Evolutionary conservation across 2,113 vertebrate species (phyloP).

Genomic region (Phoenicopterus ruber): DNA sequence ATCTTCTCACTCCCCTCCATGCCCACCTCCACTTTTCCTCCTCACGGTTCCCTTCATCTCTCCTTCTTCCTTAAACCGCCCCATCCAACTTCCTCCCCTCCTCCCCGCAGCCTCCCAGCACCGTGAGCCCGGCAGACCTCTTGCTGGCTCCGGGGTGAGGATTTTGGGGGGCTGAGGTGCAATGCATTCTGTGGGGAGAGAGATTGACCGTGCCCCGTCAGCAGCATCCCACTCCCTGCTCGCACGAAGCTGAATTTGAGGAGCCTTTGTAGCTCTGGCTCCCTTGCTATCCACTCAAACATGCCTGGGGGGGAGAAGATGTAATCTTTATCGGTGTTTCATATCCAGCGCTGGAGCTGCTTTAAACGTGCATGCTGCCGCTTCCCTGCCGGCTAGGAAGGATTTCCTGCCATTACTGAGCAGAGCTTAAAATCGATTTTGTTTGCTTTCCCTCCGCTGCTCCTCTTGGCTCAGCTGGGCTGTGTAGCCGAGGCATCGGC

Average conservation of each 20-base stretch:
- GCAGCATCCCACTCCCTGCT: background rate
- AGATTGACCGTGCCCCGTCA: accelerated
- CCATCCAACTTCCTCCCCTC: background rate
- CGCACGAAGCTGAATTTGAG: background rate
- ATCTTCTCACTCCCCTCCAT: background rate
- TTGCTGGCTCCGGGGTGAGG: background rate
- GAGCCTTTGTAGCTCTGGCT: background rate
- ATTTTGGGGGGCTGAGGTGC: background rate
- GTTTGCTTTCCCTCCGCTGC: background rate
- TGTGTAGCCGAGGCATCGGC: accelerated
- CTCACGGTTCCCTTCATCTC: background rate
- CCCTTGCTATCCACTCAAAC: background rate
- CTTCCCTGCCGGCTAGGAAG: background rate
- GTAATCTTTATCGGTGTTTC: background rate
- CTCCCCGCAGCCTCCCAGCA: background rate
- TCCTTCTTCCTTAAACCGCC: accelerated
- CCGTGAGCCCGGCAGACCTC: background rate
- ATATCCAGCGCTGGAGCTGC: background rate
- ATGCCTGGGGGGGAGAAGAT: background rate
- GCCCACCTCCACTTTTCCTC: background rate
- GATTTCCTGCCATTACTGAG: background rate
- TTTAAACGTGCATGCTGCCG: background rate
- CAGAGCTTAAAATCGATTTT: background rate
- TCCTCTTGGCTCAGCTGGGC: background rate
- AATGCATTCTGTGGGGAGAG: background rate